Percentiles rank a stretch among this genome's conserved stretches.
Evolutionary conservation across 2,797 vertebrate genomes (phyloP).

Genomic region (Thalassophryne amazonica): DNA sequence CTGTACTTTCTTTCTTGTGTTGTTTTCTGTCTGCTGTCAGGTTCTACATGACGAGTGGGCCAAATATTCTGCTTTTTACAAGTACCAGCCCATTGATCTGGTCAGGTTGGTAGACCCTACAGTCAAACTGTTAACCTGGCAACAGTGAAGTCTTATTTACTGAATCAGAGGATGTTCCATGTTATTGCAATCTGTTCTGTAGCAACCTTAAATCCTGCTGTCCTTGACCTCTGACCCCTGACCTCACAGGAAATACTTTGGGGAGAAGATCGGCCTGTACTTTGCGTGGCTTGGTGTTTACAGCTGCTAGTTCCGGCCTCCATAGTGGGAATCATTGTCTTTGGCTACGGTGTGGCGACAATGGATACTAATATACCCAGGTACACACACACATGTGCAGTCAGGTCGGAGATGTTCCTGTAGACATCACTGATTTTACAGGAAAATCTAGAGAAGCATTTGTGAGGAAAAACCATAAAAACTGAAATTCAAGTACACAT

Average conservation of each 20-base stretch:
- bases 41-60: slow-evolving; percentile 94
- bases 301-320: slow-evolving; percentile 92
- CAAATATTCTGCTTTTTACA: slow-evolving; percentile 93
- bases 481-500: too few species aligned
- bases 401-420: not conserved
- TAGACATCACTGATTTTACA: not conserved
- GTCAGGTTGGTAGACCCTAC: slow-evolving; percentile 84
- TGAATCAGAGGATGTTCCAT: too few species aligned
- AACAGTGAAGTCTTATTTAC: too few species aligned
- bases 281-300: slow-evolving; percentile 98
- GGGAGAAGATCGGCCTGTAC: slow-evolving; percentile 97
- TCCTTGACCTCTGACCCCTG: slow-evolving; percentile 28
- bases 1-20: too few species aligned
- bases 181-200: not conserved
- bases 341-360: slow-evolving; percentile 92
- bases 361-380: slow-evolving; percentile 93
- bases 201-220: not conserved
- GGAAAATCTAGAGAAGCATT: not conserved
- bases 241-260: slow-evolving; percentile 96
- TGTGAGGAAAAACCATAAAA: too few species aligned
- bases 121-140: not conserved
- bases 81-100: slow-evolving; percentile 96
- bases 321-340: slow-evolving; percentile 92
- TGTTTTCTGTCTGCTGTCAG: slow-evolving; percentile 66
- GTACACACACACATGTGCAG: slow-evolving; percentile 61